phyloP scores from a whole-genome alignment of 2,797 vertebrate species.

The Mus minutoides region DNA sequence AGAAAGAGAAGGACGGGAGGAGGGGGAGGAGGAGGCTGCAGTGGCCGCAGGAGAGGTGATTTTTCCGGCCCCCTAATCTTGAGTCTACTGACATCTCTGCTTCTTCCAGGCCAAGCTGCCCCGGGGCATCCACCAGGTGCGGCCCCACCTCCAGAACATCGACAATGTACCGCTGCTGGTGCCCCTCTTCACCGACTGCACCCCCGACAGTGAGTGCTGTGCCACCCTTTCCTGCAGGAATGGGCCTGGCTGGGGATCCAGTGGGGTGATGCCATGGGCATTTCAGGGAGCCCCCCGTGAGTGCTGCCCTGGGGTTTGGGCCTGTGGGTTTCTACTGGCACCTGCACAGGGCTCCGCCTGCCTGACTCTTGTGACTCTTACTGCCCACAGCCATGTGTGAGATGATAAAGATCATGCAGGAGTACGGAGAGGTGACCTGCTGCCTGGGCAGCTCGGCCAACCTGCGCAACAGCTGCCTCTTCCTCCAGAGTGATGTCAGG shows the following conservation, averaged over 20 bases:
- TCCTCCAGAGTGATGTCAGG: slow-evolving; percentile 98
- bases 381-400: slow-evolving; percentile 95
- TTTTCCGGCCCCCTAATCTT: background rate
- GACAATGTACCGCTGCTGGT: slow-evolving; percentile 99
- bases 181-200: slow-evolving; percentile 99
- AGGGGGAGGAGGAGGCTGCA: too few species aligned
- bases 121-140: slow-evolving; percentile 98
- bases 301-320: background rate
- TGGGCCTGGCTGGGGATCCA: background rate
- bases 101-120: slow-evolving; percentile 95
- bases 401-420: slow-evolving; percentile 99
- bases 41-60: background rate
- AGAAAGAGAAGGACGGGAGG: too few species aligned
- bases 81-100: slow-evolving; percentile 13
- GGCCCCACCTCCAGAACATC: slow-evolving; percentile 98
- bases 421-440: slow-evolving; percentile 97
- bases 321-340: background rate
- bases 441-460: slow-evolving; percentile 98
- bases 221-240: background rate
- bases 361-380: background rate
- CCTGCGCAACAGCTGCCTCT: slow-evolving; percentile 95
- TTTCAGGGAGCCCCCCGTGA: background rate
- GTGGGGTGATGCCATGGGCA: background rate
- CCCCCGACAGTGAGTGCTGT: slow-evolving; percentile 94
- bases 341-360: background rate